Conservation (phyloP, 2,113 vertebrate genomes). For the Gorsachius goisagi region DNA sequence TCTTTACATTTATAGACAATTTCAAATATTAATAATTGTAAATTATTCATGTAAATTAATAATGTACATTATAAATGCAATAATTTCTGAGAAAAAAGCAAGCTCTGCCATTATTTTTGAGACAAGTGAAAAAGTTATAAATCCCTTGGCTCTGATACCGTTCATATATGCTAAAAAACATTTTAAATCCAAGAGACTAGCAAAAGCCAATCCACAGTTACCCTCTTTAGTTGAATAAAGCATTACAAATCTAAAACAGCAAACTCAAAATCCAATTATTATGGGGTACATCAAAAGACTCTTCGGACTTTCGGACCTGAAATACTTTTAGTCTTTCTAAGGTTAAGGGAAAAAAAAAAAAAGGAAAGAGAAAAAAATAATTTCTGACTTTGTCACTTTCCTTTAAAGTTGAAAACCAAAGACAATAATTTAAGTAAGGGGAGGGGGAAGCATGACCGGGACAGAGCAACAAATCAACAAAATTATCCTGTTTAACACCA, state of each 20-base stretch:
- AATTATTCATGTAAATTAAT: background rate
- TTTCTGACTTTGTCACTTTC: background rate
- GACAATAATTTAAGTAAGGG: background rate
- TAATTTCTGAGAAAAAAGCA: background rate
- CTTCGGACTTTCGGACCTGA: background rate
- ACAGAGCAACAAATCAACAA: background rate
- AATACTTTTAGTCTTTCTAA: background rate
- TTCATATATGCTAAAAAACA: background rate
- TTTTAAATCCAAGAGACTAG: background rate
- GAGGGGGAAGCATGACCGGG: background rate
- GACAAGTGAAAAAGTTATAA: background rate
- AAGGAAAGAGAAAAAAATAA: background rate
- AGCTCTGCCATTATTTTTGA: background rate
- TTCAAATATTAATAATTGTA: background rate
- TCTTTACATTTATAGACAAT: background rate
- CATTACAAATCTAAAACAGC: background rate
- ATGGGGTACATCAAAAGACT: background rate
- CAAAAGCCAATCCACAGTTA: background rate
- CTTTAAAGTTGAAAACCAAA: background rate
- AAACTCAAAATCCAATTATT: background rate
- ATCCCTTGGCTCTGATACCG: background rate
- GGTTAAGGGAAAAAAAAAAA: background rate
- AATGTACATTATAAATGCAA: background rate
- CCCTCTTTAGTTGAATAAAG: background rate
- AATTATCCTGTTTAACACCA: background rate